Base-by-base conservation (phyloP, 2,797 vertebrate genomes). In the Poecilia velifera region DNA sequence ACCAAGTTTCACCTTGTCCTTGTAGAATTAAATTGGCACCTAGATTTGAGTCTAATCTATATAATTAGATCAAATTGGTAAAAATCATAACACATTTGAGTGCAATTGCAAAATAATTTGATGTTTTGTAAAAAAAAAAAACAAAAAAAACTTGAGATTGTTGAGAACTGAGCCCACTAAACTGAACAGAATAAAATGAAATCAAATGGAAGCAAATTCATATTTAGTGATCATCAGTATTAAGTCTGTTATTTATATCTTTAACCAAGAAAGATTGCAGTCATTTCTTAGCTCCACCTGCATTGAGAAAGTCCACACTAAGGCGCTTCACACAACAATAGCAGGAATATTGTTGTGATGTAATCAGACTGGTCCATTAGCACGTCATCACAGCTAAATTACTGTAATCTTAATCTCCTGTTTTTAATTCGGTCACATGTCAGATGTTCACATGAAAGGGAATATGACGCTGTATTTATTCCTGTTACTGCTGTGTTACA, bases 401-500 rank as follows among this genome's bases (percentile, higher is more conserved):
- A 31, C 34, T n/a, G 18, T 28, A 46, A 71, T 76, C 22, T 47
- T 68, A 43, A 74, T 74, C 72, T 74, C 18, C 20, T 6, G 3
- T 76, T 75, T 45, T 46, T 28, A 28, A 28, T 45, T 72, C 46
- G 36, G 34, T 53, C 43, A 39, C 31, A 25, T 20, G 36, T n/a
- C 9, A 55, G 41, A 10, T 39, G 4, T 34, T 57, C 72, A 72
- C 14, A 20, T 47, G 10, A 43, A 49, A n/a, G 31, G 18, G 8
- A 51, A 34, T 28, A 73, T 39, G 1, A 45, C 25, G 0, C 10
- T 8, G 59, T 51, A 18, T 20, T 18, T 83, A 72, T 9, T 82
- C 78, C 73, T 83, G 80, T 81, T 53, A 64, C 78, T 78, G 43
- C 74, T 82, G 86, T 77, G 55, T 86, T 84, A 70, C 82, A 90